Conservation (phyloP, 2,113 vertebrate genomes). For the Indicator maculatus region DNA sequence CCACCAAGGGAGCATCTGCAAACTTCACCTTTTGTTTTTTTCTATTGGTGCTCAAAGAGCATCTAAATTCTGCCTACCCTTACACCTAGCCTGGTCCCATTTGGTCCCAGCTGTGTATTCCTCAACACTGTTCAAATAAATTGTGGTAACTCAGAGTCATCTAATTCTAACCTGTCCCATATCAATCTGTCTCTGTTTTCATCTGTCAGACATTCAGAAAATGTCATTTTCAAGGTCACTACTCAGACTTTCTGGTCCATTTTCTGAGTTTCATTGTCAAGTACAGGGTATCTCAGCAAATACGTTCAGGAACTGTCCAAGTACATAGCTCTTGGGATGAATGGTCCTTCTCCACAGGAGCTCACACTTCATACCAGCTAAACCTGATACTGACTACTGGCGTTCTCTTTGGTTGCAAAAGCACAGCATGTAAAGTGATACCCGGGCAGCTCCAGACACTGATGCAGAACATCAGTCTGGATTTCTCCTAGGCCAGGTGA, state of each 20-base stretch:
- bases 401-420: not conserved
- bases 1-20: not conserved
- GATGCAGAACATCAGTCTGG: not conserved
- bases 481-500: not conserved
- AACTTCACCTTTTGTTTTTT: not conserved
- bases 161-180: not conserved
- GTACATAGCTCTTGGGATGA: not conserved
- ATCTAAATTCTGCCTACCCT: not conserved
- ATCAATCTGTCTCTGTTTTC: not conserved
- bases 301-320: not conserved
- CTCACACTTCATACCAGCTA: not conserved
- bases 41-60: not conserved
- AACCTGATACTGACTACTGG: not conserved
- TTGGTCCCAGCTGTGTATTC: not conserved
- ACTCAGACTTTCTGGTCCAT: not conserved
- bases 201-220: not conserved
- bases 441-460: not conserved
- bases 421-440: not conserved
- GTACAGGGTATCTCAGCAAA: not conserved
- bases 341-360: not conserved
- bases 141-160: not conserved
- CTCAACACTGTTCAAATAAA: not conserved
- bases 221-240: not conserved
- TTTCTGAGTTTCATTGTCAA: not conserved
- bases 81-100: too few relatives aligned